A percentile compares a stretch with the other conserved stretches of the same genome.
Evolutionary conservation across 2,888 invertebrate species (phyloP).

Genomic region (Euspilapteryx auroguttella): DNA sequence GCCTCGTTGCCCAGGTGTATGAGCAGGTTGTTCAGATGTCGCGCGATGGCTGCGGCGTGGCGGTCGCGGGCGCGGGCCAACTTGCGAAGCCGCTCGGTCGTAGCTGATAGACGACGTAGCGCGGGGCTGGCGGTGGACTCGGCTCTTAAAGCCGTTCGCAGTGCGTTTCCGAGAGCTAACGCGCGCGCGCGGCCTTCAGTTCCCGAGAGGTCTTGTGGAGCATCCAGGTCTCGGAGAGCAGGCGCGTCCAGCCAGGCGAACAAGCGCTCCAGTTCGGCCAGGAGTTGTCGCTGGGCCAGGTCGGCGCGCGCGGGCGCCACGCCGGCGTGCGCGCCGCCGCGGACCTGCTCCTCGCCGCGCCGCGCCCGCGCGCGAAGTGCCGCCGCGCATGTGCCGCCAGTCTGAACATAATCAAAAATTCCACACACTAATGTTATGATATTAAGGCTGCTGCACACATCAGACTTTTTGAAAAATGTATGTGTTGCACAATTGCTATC

Average conservation of each 20-base stretch:
- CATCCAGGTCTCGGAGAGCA: constrained; percentile 27
- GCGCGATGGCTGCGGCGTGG: constrained; percentile 74
- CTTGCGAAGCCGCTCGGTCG: constrained; percentile 29
- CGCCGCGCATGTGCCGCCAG: constrained; percentile 41
- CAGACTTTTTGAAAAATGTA: too few species aligned
- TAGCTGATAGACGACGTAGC: constrained; percentile 24
- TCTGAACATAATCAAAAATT: too few species aligned
- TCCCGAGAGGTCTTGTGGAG: constrained; percentile 20
- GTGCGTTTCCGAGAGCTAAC: constrained; percentile 18
- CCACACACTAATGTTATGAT: too few species aligned
- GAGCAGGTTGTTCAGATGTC: constrained; percentile 92
- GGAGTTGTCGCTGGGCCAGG: constrained; percentile 78
- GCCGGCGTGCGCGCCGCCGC: constrained; percentile 33
- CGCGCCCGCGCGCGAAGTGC: constrained; percentile 58
- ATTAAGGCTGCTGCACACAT: too few species aligned
- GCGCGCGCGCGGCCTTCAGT: constrained; percentile 23
- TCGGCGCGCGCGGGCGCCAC: constrained; percentile 65
- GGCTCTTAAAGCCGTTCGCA: constrained; percentile 17
- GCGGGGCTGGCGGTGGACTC: constrained; percentile 14
- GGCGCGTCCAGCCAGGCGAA: constrained; percentile 37
- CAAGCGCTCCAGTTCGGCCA: constrained; percentile 72
- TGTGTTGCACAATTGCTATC: too few species aligned
- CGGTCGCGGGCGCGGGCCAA: constrained; percentile 26
- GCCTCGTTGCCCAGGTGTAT: constrained; percentile 81
- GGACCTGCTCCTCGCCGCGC: constrained; percentile 74